Evolutionary conservation across 2,888 invertebrate species (phyloP), one percentile per base, ranked within the genome.

Genomic region (Myopa testacea): DNA sequence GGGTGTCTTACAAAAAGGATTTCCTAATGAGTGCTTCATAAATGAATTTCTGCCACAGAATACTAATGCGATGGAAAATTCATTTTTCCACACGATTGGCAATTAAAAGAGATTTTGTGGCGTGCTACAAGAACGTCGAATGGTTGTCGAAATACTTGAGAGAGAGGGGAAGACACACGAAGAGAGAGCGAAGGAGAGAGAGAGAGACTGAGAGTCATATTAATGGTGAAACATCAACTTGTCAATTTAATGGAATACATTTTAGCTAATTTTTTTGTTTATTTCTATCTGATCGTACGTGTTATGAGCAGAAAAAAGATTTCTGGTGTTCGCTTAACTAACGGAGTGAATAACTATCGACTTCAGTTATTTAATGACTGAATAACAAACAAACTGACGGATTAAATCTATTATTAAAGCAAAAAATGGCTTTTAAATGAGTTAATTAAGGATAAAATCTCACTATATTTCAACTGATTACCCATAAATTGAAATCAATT

Each of bases 41-140:
- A 87, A 87, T 87, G 87, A 87, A 86, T 86, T 87, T 87, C 86
- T 84, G 82, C 85, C 84, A 85, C 86, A 84, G 88, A 88, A 88
- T 88, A 87, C 87, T 88, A 88, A 88, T 88, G 85, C 84, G 85
- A 86, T 88, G 88, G 87, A 88, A 87, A 86, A 87, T 88, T 87
- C 86, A 86, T 86, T 87, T 88, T 88, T 87, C 86, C 88, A 87
- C 87, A 86, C 85, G 87, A 86, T 87, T 88, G 87, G 85, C 85
- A 87, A 88, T 85, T 87, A 85, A 87, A 87, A 86, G 85, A 85
- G 88, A 86, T 87, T 87, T 84, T 82, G 63, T 45, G 63, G 69
- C 68, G 63, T 67, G 81, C 81, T 38, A 38, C 71, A 65, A 65
- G 65, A 65, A 14, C 69, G 45, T 19, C 52, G 40, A 68, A 26